Evolutionary conservation across 37 sponge, comb jelly and placozoan species (phyloP).

Genomic region (Mnemiopsis leidyi): DNA sequence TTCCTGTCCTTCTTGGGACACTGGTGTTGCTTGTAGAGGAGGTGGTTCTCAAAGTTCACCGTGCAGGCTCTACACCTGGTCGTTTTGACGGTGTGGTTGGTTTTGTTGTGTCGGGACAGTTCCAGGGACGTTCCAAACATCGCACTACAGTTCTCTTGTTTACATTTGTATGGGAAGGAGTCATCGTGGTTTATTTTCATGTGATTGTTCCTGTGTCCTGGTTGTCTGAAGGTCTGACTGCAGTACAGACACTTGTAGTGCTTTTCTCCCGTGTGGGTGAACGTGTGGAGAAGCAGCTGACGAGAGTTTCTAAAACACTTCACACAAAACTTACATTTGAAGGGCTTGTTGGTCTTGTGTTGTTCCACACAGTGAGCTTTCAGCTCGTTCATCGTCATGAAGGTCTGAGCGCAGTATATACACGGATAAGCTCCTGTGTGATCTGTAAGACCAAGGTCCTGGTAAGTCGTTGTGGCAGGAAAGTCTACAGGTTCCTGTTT

Average conservation of each 20-base stretch:
- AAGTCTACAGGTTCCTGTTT: not conserved
- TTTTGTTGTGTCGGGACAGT: not conserved
- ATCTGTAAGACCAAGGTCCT: conserved; percentile 17
- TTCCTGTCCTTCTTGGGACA: not conserved
- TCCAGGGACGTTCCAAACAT: not conserved
- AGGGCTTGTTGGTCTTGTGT: not conserved
- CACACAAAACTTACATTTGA: not conserved
- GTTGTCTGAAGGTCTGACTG: not conserved
- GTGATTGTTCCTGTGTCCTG: conserved; percentile 1
- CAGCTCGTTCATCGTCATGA: not conserved
- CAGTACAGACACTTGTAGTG: conserved; percentile 1
- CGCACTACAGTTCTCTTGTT: not conserved
- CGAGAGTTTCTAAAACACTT: not conserved
- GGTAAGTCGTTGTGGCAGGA: not conserved
- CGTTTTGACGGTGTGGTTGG: not conserved
- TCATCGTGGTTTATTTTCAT: not conserved
- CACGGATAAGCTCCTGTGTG: conserved; percentile 6
- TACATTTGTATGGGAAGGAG: conserved; percentile 15
- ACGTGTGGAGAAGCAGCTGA: conserved; percentile 20
- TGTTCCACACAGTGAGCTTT: not conserved
- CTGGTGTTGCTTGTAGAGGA: not conserved
- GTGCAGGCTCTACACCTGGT: not conserved
- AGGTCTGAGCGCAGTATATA: not conserved
- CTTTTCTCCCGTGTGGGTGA: conserved; percentile 29
- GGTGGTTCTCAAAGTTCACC: not conserved